These are phyloP conservation scores for Oreotrochilus melanogaster DNA, from an alignment of 2,113 vertebrate genomes.

Conservation along the genomic window DNA sequence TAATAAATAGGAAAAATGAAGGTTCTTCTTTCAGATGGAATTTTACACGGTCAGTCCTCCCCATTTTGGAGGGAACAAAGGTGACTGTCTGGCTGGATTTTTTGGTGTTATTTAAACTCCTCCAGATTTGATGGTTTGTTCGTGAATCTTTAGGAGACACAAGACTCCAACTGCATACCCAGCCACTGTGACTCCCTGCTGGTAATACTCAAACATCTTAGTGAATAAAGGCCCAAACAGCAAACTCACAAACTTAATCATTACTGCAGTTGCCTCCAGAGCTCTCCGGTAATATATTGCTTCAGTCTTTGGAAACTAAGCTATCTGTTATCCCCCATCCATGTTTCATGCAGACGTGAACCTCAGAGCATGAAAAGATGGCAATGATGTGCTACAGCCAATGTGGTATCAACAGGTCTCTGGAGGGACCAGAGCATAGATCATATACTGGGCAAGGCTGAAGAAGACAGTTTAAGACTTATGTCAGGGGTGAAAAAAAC, in stretches of 20 bases:
- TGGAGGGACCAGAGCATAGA: not conserved
- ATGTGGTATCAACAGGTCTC: not conserved
- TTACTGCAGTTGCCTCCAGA: not conserved
- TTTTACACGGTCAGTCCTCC: not conserved
- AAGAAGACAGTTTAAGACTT: not conserved
- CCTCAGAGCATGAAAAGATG: not conserved
- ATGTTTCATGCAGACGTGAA: not conserved
- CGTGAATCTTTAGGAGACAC: not conserved
- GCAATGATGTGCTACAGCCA: not conserved
- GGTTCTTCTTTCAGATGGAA: not conserved
- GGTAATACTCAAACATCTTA: not conserved
- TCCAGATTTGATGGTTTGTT: not conserved
- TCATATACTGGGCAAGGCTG: not conserved
- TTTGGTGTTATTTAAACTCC: not conserved
- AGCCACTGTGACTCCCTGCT: not conserved
- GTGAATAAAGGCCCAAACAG: not conserved
- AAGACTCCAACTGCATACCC: not conserved
- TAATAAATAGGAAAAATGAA: constrained; percentile 21
- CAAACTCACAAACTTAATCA: not conserved
- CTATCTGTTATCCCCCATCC: not conserved
- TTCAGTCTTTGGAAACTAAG: not conserved
- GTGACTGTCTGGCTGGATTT: not conserved
- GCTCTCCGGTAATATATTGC: not conserved
- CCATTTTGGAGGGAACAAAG: not conserved
- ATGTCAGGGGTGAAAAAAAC: not conserved